These are phyloP conservation scores for Euthynnus affinis DNA, from an alignment of 2,797 vertebrate species.

Conservation along the genomic window DNA sequence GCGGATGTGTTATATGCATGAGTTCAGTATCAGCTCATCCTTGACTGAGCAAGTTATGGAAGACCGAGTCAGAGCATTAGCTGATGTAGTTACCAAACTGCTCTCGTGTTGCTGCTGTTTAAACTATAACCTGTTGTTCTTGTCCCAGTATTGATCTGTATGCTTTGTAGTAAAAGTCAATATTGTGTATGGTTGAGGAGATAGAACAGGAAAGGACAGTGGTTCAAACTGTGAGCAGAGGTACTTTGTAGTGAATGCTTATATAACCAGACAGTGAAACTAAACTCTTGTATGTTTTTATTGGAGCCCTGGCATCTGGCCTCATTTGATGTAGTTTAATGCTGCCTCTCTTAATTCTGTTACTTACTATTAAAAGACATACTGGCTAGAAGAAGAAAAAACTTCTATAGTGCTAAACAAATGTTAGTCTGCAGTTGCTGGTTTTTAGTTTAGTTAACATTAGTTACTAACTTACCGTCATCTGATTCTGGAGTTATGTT, in stretches of 20 bases:
- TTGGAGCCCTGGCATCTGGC: slow-evolving; percentile 55
- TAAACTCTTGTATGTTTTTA: slow-evolving; percentile 57
- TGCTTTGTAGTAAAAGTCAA: slow-evolving; percentile 75
- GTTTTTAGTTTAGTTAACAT: neutral
- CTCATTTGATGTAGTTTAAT: slow-evolving; percentile 57
- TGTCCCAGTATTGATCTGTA: slow-evolving; percentile 70
- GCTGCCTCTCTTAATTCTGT: slow-evolving; percentile 30
- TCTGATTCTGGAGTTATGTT: slow-evolving; percentile 22
- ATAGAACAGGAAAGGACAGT: slow-evolving; percentile 30
- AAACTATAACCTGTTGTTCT: slow-evolving; percentile 75
- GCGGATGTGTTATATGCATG: slow-evolving; percentile 37
- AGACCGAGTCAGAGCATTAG: neutral
- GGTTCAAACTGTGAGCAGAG: slow-evolving; percentile 20
- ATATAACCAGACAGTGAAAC: slow-evolving; percentile 61
- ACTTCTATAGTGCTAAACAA: neutral
- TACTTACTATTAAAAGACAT: slow-evolving; percentile 21
- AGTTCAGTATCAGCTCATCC: slow-evolving; percentile 48
- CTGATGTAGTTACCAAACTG: slow-evolving; percentile 9
- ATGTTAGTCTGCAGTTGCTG: neutral
- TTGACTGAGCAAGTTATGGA: slow-evolving; percentile 26
- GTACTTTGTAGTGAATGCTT: slow-evolving; percentile 50
- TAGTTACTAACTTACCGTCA: neutral
- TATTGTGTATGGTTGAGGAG: slow-evolving; percentile 56
- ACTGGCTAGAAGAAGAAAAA: slow-evolving; percentile 1
- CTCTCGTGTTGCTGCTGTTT: slow-evolving; percentile 56